Base-by-base conservation (phyloP, 2,888 invertebrate genomes). In the Crioceris asparagi region DNA sequence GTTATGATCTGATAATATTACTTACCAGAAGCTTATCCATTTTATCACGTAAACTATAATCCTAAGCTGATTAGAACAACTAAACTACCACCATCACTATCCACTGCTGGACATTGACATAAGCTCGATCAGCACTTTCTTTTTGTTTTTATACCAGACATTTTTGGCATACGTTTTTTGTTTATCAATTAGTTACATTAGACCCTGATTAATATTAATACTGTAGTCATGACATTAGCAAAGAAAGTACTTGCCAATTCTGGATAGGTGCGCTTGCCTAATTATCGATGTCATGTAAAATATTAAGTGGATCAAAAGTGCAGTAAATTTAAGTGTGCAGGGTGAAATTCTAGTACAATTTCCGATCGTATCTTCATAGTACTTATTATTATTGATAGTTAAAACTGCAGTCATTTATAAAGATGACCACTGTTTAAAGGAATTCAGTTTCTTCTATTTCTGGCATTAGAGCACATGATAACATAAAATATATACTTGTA, bases 61-160 rank as follows among this genome's bases (percentile, higher is more conserved):
- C n/a, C n/a, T n/a, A n/a, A n/a, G n/a, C n/a, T n/a, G n/a, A n/a
- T n/a, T n/a, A n/a, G 23, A 38, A 34, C 26, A 43, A 44, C 42
- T 38, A 42, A 44, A 46, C 43, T 39, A 34, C 36, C 48, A 53
- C 52, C 50, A 52, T 55, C 53, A 52, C 56, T 41, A 36, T 33
- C 43, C 44, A 40, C 32, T 37, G 10, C 33, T 42, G 23, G 30
- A 39, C 41, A 44, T 44, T 36, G 38, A 44, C 54, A 57, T 51
- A 55, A 56, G 53, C 54, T 45, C 54, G 43, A 38, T 44, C 35
- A 38, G 46, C 52, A 55, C 59, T 59, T 61, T 60, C 59, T 55
- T 56, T 52, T 53, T 49, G 52, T 52, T 58, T 59, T 58, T 61
- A 61, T 61, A 61, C 43, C 42, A 44, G 41, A 46, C 38, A 46